Base-by-base conservation (phyloP, 2,888 invertebrate species). In the Clanis bilineata region DNA sequence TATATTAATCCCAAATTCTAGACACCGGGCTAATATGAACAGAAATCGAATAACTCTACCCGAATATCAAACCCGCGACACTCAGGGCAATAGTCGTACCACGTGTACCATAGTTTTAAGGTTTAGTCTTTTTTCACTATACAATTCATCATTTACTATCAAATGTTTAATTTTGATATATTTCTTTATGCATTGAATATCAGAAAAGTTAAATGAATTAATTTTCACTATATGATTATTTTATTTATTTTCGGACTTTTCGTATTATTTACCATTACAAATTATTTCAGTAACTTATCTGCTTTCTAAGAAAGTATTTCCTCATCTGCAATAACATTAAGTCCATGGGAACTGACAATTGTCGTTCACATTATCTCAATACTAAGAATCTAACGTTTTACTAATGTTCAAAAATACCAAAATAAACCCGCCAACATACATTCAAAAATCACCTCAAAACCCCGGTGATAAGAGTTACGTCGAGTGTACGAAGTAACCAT, bases 341-440 rank as follows among this genome's bases (percentile, higher is more conserved):
- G 47, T 57, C 45, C 57, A 57, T 57, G 45, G 45, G 44, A 57
- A 57, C 36, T 41, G 10, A 57, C 43, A 57, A 57, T 32, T 23
- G 45, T 47, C 45, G 45, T 45, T 45, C 38, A 57, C 23, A 22
- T 47, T 25, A 51, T 51, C 23, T 45, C 38, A 47, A 38, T 38
- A 25, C 45, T 47, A 10, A 57, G 45, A 25, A 57, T 38, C 57
- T 57, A 47, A 47, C 45, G 36, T 57, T 57, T 45, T 45, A 57
- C 57, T 47, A 57, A 57, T 57, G 38, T 22, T 38, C 63, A 69
- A 67, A 67, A 66, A 68, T 59, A 51, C 58, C 64, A 61, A 54
- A 47, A 61, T 39, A 66, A 63, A 54, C 62, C 47, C 0, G 57
- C 59, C 55, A 32, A 5, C n/a, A 3, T 25, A 25, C 12, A 25